Evolutionary conservation across 2,797 vertebrate species (phyloP).

Genomic region (Furcifer pardalis): DNA sequence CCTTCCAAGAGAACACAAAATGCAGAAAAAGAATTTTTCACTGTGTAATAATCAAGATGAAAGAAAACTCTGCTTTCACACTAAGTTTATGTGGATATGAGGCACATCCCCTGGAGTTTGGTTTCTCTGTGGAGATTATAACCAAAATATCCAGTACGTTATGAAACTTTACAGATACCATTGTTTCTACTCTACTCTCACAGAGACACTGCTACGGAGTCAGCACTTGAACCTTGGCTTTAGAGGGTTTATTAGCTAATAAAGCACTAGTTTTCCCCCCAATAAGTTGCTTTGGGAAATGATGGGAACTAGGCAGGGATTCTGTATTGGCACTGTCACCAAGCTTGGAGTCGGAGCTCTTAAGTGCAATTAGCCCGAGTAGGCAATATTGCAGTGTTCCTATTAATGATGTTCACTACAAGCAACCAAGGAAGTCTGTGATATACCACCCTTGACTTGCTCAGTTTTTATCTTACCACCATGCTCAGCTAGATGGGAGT

Average conservation of each 20-base stretch:
- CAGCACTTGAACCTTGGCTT: not conserved
- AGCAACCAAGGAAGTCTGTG: not conserved
- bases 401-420: not conserved
- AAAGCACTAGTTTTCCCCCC: too few relatives aligned
- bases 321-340: not conserved
- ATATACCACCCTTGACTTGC: not conserved
- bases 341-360: not conserved
- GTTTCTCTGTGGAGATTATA: not conserved
- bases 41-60: constrained; percentile 38
- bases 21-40: constrained; percentile 62
- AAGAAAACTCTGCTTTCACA: constrained; percentile 40
- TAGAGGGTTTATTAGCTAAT: not conserved
- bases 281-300: not conserved
- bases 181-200: not conserved
- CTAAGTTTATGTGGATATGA: constrained; percentile 23
- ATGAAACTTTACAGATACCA: not conserved
- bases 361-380: not conserved
- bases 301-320: not conserved
- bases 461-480: too few relatives aligned
- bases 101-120: not conserved
- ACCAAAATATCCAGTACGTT: not conserved
- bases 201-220: not conserved
- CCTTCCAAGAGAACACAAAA: constrained; percentile 71
- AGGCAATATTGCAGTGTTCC: too few relatives aligned
- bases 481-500: not conserved